Percentiles rank a stretch among this genome's conserved stretches.
These are phyloP conservation scores for Calidris pugnax DNA, from an alignment of 2,113 vertebrate species.

Conservation along the genomic window DNA sequence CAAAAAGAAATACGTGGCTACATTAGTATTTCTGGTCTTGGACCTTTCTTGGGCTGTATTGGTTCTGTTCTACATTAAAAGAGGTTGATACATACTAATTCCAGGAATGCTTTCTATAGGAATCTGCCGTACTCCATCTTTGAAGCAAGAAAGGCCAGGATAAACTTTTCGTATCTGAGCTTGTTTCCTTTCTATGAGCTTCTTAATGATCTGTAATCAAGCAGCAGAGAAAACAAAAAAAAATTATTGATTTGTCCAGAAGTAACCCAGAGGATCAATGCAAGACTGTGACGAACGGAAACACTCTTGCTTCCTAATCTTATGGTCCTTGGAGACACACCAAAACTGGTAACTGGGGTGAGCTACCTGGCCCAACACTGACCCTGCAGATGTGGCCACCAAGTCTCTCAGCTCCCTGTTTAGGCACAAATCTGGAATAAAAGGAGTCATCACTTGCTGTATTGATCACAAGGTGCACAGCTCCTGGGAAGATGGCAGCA, in stretches of 20 bases:
- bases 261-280: neutral
- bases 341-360: neutral
- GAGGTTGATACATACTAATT: slow-evolving; percentile 86
- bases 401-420: neutral
- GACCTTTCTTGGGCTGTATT: neutral
- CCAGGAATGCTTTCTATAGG: slow-evolving; percentile 99
- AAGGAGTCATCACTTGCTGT: neutral
- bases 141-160: slow-evolving; percentile 98
- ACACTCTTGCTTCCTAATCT: neutral
- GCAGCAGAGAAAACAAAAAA: neutral
- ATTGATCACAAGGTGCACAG: neutral
- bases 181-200: slow-evolving; percentile 98
- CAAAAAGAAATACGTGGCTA: neutral
- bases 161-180: slow-evolving; percentile 98
- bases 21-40: neutral
- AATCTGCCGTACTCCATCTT: slow-evolving; percentile 97
- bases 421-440: neutral
- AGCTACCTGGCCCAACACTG: neutral
- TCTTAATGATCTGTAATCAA: slow-evolving; percentile 95
- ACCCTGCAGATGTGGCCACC: neutral
- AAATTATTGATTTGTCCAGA: neutral
- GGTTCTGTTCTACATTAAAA: neutral
- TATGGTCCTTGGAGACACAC: neutral
- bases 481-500: neutral
- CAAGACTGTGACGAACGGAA: neutral